Percentiles rank a stretch among this genome's conserved stretches.
phyloP scores from a whole-genome alignment of 2,888 invertebrate genomes.

The Eulithis testata region DNA sequence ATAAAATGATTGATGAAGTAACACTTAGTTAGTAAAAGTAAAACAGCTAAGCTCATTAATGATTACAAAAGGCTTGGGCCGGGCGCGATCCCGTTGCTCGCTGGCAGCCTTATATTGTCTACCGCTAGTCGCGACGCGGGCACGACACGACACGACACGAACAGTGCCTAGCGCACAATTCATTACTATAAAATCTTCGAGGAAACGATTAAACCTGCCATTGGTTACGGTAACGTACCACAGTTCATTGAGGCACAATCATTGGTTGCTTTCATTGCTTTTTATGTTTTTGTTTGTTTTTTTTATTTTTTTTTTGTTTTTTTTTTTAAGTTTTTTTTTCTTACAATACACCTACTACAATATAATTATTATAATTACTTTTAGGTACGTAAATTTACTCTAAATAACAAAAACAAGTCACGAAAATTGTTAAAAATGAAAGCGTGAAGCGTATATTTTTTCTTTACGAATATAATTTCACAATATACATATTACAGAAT shows the following conservation, averaged over 20 bases:
- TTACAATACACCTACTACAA: conserved; percentile 71
- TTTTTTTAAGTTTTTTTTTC: conserved; percentile 57
- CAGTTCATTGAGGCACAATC: conserved; percentile 85
- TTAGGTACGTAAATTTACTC: conserved; percentile 84
- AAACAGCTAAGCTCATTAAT: conserved; percentile 85
- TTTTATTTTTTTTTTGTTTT: conserved; percentile 58
- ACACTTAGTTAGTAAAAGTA: conserved; percentile 82
- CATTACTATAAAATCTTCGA: conserved; percentile 68
- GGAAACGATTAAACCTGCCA: conserved; percentile 80
- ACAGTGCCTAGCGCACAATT: conserved; percentile 66
- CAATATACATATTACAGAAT: conserved; percentile 82
- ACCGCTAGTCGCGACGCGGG: conserved; percentile 53
- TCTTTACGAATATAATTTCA: conserved; percentile 82
- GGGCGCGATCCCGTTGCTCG: conserved; percentile 61
- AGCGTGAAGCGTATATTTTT: conserved; percentile 82
- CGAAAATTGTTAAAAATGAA: conserved; percentile 81
- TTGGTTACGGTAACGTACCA: conserved; percentile 84
- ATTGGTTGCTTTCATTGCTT: conserved; percentile 84
- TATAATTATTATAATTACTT: conserved; percentile 83
- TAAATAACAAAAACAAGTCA: conserved; percentile 84
- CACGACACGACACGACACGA: conserved; percentile 7
- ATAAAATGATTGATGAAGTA: conserved; percentile 84
- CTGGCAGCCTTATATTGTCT: conserved; percentile 74
- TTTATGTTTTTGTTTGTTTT: conserved; percentile 64
- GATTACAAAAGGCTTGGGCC: conserved; percentile 80